Percentiles rank a stretch among this genome's conserved stretches.
Evolutionary conservation across 2,888 invertebrate genomes (phyloP).

Genomic region (Xylota segnis): DNA sequence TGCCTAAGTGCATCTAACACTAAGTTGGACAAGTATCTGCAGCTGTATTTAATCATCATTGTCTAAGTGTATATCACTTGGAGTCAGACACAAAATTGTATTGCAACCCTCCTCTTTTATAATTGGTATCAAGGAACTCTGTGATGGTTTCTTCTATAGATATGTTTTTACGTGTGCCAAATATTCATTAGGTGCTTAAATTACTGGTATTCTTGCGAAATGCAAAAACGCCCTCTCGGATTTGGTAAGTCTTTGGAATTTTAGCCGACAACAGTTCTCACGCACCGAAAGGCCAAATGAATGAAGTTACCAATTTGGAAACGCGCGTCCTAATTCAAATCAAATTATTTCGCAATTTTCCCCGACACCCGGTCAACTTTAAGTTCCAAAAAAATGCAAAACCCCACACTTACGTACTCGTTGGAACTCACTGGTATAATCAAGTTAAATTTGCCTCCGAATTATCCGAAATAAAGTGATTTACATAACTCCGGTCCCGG

Average conservation of each 20-base stretch:
- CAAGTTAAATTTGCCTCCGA: conserved; percentile 20
- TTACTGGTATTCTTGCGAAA: too few relatives aligned
- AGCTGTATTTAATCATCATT: too few relatives aligned
- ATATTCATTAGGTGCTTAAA: too few relatives aligned
- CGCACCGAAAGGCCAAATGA: not conserved
- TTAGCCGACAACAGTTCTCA: not conserved
- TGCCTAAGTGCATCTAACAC: too few relatives aligned
- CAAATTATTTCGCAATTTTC: not conserved
- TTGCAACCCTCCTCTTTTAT: too few relatives aligned
- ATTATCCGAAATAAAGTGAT: conserved; percentile 13
- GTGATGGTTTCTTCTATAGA: too few relatives aligned
- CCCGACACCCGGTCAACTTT: not conserved
- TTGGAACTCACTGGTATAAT: not conserved
- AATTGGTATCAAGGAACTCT: too few relatives aligned
- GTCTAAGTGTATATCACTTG: too few relatives aligned
- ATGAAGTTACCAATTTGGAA: not conserved
- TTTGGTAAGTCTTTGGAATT: not conserved
- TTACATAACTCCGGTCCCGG: conserved; percentile 17
- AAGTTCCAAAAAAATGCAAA: not conserved
- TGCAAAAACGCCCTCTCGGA: too few relatives aligned
- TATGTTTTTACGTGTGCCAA: too few relatives aligned
- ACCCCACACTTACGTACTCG: not conserved
- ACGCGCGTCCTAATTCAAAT: not conserved
- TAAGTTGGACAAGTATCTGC: too few relatives aligned
- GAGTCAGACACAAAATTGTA: too few relatives aligned